Evolutionary conservation across 1,140 invertebrate genomes (phyloP).

Genomic region (Pogonognathellus flavescens): DNA sequence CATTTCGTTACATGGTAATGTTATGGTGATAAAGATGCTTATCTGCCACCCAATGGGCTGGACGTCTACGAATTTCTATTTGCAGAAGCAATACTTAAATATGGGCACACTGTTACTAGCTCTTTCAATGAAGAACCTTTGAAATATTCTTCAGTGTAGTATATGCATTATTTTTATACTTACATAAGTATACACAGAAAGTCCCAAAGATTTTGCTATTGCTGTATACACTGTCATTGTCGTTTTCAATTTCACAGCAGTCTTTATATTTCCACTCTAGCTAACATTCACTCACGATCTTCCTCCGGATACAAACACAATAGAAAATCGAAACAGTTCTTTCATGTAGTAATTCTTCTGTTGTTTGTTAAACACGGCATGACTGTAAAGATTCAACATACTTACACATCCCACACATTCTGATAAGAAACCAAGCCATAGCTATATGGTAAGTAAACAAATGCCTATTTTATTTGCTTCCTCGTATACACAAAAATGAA

Average conservation of each 20-base stretch:
- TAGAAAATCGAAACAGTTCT: background rate
- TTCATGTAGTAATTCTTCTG: too few species aligned
- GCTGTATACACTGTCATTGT: background rate
- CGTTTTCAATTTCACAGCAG: slow-evolving; percentile 1
- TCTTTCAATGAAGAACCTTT: too few species aligned
- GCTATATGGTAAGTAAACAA: too few species aligned
- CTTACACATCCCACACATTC: too few species aligned
- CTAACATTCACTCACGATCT: slow-evolving; percentile 14
- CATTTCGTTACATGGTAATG: slow-evolving; percentile 7
- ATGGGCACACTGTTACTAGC: background rate
- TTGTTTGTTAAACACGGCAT: too few species aligned
- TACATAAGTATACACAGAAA: too few species aligned
- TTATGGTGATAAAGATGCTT: background rate
- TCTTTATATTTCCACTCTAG: background rate
- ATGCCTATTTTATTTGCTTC: too few species aligned
- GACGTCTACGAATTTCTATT: background rate
- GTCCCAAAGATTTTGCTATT: background rate
- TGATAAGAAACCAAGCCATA: too few species aligned
- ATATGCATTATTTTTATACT: too few species aligned
- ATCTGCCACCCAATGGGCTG: slow-evolving; percentile 6
- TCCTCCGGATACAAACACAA: slow-evolving; percentile 3
- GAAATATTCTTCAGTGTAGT: too few species aligned
- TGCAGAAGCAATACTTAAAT: background rate
- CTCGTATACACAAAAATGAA: too few species aligned
- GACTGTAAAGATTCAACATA: too few species aligned